Base-by-base conservation (phyloP, 53 echinoderm and acorn worm genomes). In the Henricia sp. region DNA sequence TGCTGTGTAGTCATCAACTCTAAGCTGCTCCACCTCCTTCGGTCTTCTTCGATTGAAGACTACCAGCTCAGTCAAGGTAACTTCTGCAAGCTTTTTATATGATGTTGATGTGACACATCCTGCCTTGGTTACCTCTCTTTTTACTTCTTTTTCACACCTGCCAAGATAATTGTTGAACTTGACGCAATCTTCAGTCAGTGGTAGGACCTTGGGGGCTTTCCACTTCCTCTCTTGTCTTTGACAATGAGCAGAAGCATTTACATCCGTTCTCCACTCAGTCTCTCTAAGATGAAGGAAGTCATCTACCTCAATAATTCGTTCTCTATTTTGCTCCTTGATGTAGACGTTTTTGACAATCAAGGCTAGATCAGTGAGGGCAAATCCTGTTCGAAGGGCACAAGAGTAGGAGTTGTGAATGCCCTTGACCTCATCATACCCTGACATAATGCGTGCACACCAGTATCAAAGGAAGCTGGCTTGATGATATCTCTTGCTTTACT, bases 111-210 rank as follows among this genome's bases (percentile, higher is more conserved):
- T 50, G 37, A 85, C 14, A 13, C 28, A 6, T 36, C 48, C 50
- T 52, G 55, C 72, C 0, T 72, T 72, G 6, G n/a, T 4, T 2
- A 41, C 37, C 1, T 14, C 13, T 0, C 48, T 21, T 68, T 46
- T 83, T 8, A 83, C 13, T 2, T 12, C 12, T 14, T 38, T 43
- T 59, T 85, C 85, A 3, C 40, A 2, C 6, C 20, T 16, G 23
- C 34, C 1, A 26, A 85, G 72, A 42, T 41, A 85, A 4, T 27
- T 23, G 25, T 72, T 54, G 56, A 85, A 85, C 6, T 54, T 56
- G 6, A 85, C 72, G 21, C 72, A 85, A 43, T 85, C 72, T 34
- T 73, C 72, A 14, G 85, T 85, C 2, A 59, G 20, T n/a, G 85
- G 58, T 43, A 85, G n/a, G 2, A 85, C 39, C 48, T 58, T 21